Evolutionary conservation across 2,797 vertebrate genomes (phyloP).

Genomic region (Columba guinea): DNA sequence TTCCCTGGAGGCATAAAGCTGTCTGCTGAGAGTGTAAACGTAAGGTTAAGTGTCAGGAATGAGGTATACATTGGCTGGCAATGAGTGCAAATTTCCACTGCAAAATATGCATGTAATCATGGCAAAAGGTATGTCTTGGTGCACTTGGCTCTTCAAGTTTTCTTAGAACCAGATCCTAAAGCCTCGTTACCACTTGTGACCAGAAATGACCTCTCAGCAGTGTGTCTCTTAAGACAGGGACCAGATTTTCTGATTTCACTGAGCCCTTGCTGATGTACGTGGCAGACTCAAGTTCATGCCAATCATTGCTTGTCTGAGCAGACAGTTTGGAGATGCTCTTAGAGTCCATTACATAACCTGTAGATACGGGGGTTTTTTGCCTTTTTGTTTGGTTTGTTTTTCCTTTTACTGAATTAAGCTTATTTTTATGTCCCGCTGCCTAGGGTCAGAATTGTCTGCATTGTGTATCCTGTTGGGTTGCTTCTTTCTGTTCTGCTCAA

Average conservation of each 20-base stretch:
- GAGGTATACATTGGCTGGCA: background rate
- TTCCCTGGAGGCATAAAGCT: background rate
- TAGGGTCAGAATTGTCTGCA: background rate
- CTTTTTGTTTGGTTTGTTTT: background rate
- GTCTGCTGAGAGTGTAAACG: background rate
- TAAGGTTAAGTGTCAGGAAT: background rate
- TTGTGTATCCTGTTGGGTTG: accelerated
- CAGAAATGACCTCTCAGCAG: background rate
- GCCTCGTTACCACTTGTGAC: background rate
- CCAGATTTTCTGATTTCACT: background rate
- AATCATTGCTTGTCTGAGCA: background rate
- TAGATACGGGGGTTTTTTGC: background rate
- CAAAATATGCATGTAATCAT: background rate
- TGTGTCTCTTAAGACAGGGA: background rate
- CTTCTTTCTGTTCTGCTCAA: background rate
- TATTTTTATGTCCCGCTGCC: background rate
- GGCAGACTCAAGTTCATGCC: background rate
- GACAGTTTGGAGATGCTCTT: background rate
- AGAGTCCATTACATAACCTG: background rate
- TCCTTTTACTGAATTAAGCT: background rate
- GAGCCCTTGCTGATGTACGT: background rate
- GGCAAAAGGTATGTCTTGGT: background rate
- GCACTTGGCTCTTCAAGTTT: background rate
- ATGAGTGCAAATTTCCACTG: background rate
- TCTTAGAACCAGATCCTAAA: background rate